Percentiles rank a stretch among this genome's conserved stretches.
Conservation (phyloP, 1,140 invertebrate genomes). For the Nixonia krombeini region DNA sequence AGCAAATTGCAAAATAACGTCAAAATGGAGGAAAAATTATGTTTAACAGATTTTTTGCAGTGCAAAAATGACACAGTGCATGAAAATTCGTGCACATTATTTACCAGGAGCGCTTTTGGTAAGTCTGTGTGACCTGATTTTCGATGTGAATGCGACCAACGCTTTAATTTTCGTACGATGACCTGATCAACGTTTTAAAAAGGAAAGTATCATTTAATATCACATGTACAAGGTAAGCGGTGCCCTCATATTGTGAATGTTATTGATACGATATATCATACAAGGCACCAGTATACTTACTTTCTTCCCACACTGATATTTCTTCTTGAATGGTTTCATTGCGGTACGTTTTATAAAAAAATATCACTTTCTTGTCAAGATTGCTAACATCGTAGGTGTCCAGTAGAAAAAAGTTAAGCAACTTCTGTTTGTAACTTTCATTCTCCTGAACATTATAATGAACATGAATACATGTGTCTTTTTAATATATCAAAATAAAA, state of each 20-base stretch:
- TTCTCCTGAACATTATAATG: conserved; percentile 48
- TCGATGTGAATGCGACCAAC: conserved; percentile 51
- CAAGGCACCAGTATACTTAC: conserved; percentile 64
- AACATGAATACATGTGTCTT: neutral
- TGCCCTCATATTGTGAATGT: conserved; percentile 24
- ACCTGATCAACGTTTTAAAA: conserved; percentile 38
- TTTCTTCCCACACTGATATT: conserved; percentile 73
- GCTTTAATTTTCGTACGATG: conserved; percentile 55
- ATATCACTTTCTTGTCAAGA: conserved; percentile 68
- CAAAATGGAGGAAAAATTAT: too few species aligned
- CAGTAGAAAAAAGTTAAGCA: conserved; percentile 62
- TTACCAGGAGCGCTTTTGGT: conserved; percentile 62
- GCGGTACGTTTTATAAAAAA: conserved; percentile 73
- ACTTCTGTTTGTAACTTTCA: conserved; percentile 55
- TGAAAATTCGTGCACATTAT: conserved; percentile 24
- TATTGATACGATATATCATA: conserved; percentile 27
- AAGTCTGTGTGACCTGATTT: conserved; percentile 56
- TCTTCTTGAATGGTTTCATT: conserved; percentile 73
- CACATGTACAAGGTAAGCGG: conserved; percentile 30
- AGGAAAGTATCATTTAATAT: conserved; percentile 39
- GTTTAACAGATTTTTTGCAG: too few species aligned
- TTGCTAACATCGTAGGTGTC: conserved; percentile 62
- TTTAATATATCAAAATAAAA: conserved; percentile 6
- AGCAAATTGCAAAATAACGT: too few species aligned
- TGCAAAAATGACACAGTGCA: conserved; percentile 9